Base-by-base conservation (phyloP, 2,888 invertebrate genomes). In the Drosophila kambysellisi region DNA sequence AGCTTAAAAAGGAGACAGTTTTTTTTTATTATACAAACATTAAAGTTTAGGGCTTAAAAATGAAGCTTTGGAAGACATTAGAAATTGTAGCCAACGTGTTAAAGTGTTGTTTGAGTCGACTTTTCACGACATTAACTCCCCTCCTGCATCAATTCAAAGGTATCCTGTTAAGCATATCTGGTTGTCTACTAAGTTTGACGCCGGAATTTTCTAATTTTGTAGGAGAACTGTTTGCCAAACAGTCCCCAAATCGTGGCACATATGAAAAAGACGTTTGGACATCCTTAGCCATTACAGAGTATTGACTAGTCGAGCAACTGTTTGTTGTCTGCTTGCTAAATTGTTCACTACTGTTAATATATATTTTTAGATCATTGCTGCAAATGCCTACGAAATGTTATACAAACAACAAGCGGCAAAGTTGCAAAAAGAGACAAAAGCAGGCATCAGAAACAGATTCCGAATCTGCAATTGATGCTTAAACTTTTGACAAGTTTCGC, bases 401-500 rank as follows among this genome's bases (percentile, higher is more conserved):
- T 46, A 46, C 46, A 46, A 46, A 25, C 46, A 15, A 46, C 15
- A 29, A 29, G 46, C 25, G n/a, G 43, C 58, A 74, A 62, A 74
- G 56, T 65, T 62, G 29, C 59, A 50, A 66, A 50, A 51, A 48
- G 48, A 41, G 17, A 52, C 63, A 53, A 57, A 56, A 48, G 41
- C 51, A 33, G 52, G 43, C 46, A 46, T 46, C 41, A 56, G 41
- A 43, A 53, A 57, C 53, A 76, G 29, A 41, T 52, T 29, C 41
- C 20, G 41, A 65, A 41, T 35, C 50, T 51, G 39, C 17, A 51
- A 33, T 63, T 39, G 51, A 65, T 52, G 52, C 51, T 35, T 35
- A 35, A 63, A 46, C 25, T 46, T 46, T 46, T 25, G 46, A 65
- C 63, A 65, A 65, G 63, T 52, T 52, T 65, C 41, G 65, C 59